Evolutionary conservation across 2,888 invertebrate species (phyloP).

Genomic region (Perizoma flavofasciatum): DNA sequence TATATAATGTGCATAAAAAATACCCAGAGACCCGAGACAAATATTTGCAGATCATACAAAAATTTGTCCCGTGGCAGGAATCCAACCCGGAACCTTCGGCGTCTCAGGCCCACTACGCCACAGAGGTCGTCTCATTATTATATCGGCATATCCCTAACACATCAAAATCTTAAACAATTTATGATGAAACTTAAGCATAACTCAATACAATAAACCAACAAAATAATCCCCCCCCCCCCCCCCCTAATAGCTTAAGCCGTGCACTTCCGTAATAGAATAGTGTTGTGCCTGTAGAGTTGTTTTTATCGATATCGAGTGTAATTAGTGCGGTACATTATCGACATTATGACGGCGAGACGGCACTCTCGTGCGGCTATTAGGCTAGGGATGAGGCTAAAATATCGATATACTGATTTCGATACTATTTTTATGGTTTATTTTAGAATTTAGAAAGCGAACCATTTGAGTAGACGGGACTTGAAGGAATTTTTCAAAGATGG

Average conservation of each 20-base stretch:
- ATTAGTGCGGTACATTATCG: slow-evolving; percentile 75
- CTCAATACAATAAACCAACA: slow-evolving; percentile 9
- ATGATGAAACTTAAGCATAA: neutral
- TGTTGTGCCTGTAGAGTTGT: slow-evolving; percentile 43
- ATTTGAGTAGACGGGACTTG: no score
- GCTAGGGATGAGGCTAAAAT: slow-evolving; percentile 49
- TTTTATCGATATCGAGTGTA: slow-evolving; percentile 58
- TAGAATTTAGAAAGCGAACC: no score
- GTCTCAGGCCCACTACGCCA: no score
- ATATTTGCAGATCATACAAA: no score
- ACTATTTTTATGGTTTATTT: neutral
- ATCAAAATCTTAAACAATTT: no score
- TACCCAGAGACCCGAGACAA: no score
- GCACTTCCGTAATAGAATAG: slow-evolving; percentile 42
- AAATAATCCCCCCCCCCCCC: slow-evolving; percentile 3
- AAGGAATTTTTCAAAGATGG: no score
- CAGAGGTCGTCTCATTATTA: no score
- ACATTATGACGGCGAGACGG: slow-evolving; percentile 76
- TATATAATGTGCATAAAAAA: no score
- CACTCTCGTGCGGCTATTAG: slow-evolving; percentile 67
- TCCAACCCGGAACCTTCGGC: no score
- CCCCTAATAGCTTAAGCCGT: slow-evolving; percentile 16
- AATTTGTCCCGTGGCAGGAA: no score
- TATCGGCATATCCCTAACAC: no score
- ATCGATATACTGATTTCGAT: slow-evolving; percentile 18